Evolutionary conservation across 2,113 vertebrate genomes (phyloP).

Genomic region (Camelus dromedarius): DNA sequence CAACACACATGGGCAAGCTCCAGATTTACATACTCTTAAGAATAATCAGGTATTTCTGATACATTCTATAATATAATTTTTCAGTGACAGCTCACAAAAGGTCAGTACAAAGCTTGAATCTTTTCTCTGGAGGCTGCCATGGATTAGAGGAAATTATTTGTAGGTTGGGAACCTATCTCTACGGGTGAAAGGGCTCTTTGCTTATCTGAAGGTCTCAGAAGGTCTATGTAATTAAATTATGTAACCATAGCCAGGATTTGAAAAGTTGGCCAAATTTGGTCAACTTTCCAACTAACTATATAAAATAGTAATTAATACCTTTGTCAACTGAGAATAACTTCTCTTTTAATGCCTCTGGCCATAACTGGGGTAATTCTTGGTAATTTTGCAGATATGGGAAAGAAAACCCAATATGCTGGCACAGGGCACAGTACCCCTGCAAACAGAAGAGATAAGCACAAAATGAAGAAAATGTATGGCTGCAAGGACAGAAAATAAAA

Average conservation of each 20-base stretch:
- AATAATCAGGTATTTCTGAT: slow-evolving; percentile 41
- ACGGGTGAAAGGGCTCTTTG: slow-evolving; percentile 16
- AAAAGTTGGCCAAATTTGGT: background rate
- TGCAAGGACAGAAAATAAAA: background rate
- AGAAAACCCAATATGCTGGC: background rate
- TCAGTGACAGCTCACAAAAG: slow-evolving; percentile 60
- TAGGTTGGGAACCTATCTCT: slow-evolving; percentile 23
- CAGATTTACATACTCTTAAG: slow-evolving; percentile 35
- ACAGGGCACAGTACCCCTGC: background rate
- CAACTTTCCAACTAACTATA: slow-evolving; percentile 24
- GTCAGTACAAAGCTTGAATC: slow-evolving; percentile 21
- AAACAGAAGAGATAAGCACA: background rate
- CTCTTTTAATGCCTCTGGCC: background rate
- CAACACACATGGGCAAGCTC: background rate
- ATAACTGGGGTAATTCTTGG: slow-evolving; percentile 9
- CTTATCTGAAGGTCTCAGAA: slow-evolving; percentile 30
- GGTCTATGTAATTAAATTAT: background rate
- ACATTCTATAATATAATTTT: background rate
- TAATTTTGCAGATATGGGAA: background rate
- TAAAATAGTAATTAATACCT: slow-evolving; percentile 41
- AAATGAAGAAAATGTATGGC: background rate
- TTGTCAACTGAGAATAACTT: slow-evolving; percentile 43
- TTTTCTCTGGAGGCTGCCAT: slow-evolving; percentile 37
- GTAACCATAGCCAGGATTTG: slow-evolving; percentile 28
- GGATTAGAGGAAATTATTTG: background rate